Percentiles rank a stretch among this genome's conserved stretches.
Conservation (phyloP, 2,797 vertebrate species). For the Rhabdophis nuchalis region DNA sequence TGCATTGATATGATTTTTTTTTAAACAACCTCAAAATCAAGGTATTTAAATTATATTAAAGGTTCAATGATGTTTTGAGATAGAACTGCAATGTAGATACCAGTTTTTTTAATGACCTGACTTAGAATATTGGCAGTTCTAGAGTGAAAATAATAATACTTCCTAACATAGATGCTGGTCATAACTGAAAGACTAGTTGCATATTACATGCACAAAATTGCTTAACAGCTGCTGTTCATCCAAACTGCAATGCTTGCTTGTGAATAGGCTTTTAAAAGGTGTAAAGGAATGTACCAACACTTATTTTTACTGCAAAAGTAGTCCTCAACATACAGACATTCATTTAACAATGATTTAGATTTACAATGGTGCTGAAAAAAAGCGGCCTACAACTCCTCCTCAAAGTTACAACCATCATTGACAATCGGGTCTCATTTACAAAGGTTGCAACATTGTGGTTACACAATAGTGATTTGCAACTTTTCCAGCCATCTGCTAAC, state of each 20-base stretch:
- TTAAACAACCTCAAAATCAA: too few species aligned
- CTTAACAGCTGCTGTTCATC: neutral
- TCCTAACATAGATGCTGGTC: neutral
- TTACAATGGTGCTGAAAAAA: neutral
- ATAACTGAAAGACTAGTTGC: neutral
- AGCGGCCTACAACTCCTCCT: neutral
- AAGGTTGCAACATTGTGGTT: neutral
- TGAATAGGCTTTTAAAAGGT: constrained; percentile 31
- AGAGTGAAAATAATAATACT: neutral
- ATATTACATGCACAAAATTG: neutral
- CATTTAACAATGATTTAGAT: neutral
- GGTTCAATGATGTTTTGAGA: neutral
- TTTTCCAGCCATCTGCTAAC: neutral
- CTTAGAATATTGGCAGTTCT: neutral
- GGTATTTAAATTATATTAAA: neutral
- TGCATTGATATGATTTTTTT: too few species aligned
- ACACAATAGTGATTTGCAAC: neutral
- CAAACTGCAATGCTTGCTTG: constrained; percentile 11
- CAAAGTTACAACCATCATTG: neutral
- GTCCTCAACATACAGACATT: neutral
- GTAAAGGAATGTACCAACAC: constrained; percentile 34
- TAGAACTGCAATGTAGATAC: neutral
- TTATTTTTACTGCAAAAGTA: constrained; percentile 27
- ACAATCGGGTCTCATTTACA: neutral
- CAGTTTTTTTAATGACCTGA: neutral